phyloP scores from a whole-genome alignment of 1,140 invertebrate genomes.

The Apis dorsata region DNA sequence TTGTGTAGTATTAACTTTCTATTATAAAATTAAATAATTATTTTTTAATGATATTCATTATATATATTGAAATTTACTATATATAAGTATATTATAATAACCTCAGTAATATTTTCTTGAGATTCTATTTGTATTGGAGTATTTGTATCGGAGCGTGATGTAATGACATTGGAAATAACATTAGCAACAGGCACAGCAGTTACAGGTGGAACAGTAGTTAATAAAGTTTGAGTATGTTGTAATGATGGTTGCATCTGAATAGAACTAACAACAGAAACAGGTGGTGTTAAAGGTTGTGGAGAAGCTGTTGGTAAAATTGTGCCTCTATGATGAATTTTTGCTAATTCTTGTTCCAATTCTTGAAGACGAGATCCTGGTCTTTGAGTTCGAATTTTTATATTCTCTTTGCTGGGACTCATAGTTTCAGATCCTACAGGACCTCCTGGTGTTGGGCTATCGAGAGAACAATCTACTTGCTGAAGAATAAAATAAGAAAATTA shows the following conservation, averaged over 20 bases:
- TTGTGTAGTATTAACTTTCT: constrained; percentile 64
- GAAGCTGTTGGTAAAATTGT: constrained; percentile 68
- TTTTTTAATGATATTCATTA: constrained; percentile 3
- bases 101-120: constrained; percentile 70
- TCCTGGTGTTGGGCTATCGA: constrained; percentile 73
- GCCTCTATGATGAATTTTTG: constrained; percentile 76
- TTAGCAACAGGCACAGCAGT: constrained; percentile 68
- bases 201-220: constrained; percentile 67
- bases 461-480: constrained; percentile 65
- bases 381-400: constrained; percentile 68
- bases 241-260: constrained; percentile 52
- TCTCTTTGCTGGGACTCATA: constrained; percentile 77
- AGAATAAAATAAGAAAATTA: constrained; percentile 22
- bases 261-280: constrained; percentile 63
- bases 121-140: constrained; percentile 70
- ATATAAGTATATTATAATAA: constrained; percentile 54
- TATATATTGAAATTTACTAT: neutral
- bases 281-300: constrained; percentile 69
- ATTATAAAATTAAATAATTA: constrained; percentile 46
- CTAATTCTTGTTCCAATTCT: constrained; percentile 77
- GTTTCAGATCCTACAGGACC: constrained; percentile 66
- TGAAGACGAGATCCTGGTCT: constrained; percentile 75
- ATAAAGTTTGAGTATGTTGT: constrained; percentile 63
- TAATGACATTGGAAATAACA: constrained; percentile 67
- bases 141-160: constrained; percentile 66